A percentile compares a stretch with the other conserved stretches of the same genome.
These are phyloP conservation scores for Tyria jacobaeae DNA, from an alignment of 2,888 invertebrate genomes.

Conservation along the genomic window DNA sequence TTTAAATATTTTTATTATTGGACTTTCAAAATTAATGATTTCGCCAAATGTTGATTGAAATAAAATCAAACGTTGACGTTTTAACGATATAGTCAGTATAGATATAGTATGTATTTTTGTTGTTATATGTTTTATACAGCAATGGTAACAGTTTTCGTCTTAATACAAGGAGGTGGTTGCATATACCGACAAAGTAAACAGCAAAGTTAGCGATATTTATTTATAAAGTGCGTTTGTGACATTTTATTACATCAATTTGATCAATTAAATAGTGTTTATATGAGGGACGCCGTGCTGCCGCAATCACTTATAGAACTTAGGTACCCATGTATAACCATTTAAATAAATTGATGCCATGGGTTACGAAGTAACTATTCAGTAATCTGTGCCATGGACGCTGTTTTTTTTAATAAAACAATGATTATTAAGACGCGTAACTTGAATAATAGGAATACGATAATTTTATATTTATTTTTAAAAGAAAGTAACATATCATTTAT, in stretches of 20 bases:
- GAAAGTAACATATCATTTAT: not conserved
- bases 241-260: conserved; percentile 11
- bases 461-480: not conserved
- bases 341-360: not conserved
- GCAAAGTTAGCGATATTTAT: not conserved
- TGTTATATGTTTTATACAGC: no score
- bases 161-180: no score
- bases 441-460: not conserved
- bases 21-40: no score
- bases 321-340: not conserved
- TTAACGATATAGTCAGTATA: no score
- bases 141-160: no score
- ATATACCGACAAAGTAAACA: not conserved
- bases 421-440: no score
- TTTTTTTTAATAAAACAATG: no score
- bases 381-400: not conserved
- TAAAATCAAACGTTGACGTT: no score
- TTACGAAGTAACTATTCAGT: no score
- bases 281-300: not conserved
- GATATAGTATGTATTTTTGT: no score
- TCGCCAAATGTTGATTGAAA: no score
- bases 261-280: conserved; percentile 11
- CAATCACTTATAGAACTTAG: not conserved
- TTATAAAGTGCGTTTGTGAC: conserved; percentile 21
- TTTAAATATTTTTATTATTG: no score